Percentiles rank a stretch among this genome's conserved stretches.
phyloP scores from a whole-genome alignment of 1,140 invertebrate genomes.

The Spodoptera frugiperda region DNA sequence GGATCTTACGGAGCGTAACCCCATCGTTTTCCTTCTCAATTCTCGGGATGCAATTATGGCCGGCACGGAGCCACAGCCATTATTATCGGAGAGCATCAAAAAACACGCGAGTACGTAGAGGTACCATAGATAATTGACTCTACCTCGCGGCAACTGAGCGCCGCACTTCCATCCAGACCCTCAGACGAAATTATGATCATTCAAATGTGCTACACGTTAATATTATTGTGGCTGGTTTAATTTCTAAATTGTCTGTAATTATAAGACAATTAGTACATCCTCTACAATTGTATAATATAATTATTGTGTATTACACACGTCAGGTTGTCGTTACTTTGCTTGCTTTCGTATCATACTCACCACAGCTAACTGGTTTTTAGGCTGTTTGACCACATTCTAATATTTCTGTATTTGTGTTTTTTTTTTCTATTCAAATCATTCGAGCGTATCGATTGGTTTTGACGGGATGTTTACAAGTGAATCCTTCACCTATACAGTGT shows the following conservation, averaged over 20 bases:
- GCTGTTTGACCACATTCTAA: constrained; percentile 18
- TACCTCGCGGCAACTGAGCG: constrained; percentile 15
- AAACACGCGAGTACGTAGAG: constrained; percentile 55
- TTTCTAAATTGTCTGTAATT: constrained; percentile 10
- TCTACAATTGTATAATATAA: neutral
- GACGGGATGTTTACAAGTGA: neutral
- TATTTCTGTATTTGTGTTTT: constrained; percentile 2
- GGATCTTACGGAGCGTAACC: constrained; percentile 65
- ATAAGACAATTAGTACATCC: constrained; percentile 27
- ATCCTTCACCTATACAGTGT: neutral
- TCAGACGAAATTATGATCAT: constrained; percentile 35
- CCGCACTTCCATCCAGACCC: neutral
- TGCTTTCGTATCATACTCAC: neutral
- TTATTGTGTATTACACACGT: neutral
- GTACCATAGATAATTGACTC: constrained; percentile 42
- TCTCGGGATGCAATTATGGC: constrained; percentile 73
- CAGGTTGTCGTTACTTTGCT: too few relatives aligned
- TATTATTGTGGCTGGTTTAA: neutral
- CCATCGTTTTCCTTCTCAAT: constrained; percentile 67
- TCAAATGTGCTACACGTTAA: constrained; percentile 13
- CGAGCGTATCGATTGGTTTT: neutral
- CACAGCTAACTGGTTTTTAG: neutral
- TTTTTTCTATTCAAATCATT: constrained; percentile 1
- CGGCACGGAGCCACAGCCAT: constrained; percentile 50
- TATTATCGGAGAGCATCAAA: constrained; percentile 61